Evolutionary conservation across 2,888 invertebrate genomes (phyloP).

Genomic region (Fragum fragum): DNA sequence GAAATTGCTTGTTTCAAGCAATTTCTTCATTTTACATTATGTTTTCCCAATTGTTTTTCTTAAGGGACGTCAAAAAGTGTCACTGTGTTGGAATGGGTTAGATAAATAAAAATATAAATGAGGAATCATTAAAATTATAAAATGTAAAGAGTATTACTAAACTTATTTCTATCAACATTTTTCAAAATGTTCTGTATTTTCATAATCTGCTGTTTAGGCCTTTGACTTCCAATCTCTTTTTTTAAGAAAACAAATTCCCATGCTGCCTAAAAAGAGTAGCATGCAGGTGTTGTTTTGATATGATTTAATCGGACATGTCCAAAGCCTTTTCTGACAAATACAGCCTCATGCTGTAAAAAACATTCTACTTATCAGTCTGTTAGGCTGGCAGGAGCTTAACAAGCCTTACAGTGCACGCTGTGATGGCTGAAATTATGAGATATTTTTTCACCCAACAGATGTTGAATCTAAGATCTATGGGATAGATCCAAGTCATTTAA

Average conservation of each 20-base stretch:
- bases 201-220: neutral
- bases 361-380: conserved; percentile 37
- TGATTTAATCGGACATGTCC: conserved; percentile 33
- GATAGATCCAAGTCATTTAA: conserved; percentile 37
- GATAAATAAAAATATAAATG: no score
- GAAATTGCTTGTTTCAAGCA: no score
- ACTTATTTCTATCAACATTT: no score
- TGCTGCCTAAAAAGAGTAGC: neutral
- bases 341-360: conserved; percentile 27
- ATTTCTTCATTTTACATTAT: no score
- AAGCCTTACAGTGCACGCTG: conserved; percentile 34
- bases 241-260: conserved; percentile 15
- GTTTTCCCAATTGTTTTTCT: no score
- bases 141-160: no score
- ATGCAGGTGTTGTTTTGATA: conserved; percentile 32
- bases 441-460: conserved; percentile 32
- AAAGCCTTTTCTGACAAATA: conserved; percentile 29
- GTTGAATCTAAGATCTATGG: conserved; percentile 31
- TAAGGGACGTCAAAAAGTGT: no score
- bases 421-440: conserved; percentile 20
- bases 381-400: conserved; percentile 36
- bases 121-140: no score
- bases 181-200: no score
- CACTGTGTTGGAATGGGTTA: no score
- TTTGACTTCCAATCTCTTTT: neutral